Base-by-base conservation (phyloP, 2,888 invertebrate species). In the Malthinus flaveolus region DNA sequence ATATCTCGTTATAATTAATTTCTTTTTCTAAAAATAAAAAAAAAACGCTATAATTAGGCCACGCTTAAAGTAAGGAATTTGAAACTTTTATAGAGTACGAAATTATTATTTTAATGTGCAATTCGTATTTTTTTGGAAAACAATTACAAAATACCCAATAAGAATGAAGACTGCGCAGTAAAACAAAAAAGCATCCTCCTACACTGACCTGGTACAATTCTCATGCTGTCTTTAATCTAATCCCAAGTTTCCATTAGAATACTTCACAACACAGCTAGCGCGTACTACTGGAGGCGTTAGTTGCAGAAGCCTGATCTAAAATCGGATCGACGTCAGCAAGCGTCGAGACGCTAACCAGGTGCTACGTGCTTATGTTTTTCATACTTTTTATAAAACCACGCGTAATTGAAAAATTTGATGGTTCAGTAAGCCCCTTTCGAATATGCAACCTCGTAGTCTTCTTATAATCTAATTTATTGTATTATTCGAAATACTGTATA, bases 201-300 rank as follows among this genome's bases (percentile, higher is more conserved):
- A 57, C 64, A 68, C 71, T 69, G 67, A 71, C 71, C 71, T 71
- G 71, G 64, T 68, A 67, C 67, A 62, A 71, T 68, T 65, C 68
- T 68, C 71, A 69, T 71, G 61, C 61, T 66, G 64, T 61, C 59
- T 56, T 53, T 61, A 62, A 61, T 60, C 63, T 62, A 64, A 61
- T 64, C 63, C 62, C 51, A 64, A 63, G 66, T 66, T 66, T 66
- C 68, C 68, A 68, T 68, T 65, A 65, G 66, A 65, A 63, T 61
- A 67, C 66, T 64, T 67, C 68, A 70, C 68, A 61, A 59, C 66
- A 65, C 62, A 55, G 59, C 59, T 54, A 64, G 55, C 60, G 62
- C 68, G 56, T 64, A 67, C 66, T 66, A 67, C 66, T 66, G 59
- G 57, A 60, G 60, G 58, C 47, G 53, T 54, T 56, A 51, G 53